phyloP scores from a whole-genome alignment of 2,113 vertebrate genomes.

The Nannobrachium achirus region DNA sequence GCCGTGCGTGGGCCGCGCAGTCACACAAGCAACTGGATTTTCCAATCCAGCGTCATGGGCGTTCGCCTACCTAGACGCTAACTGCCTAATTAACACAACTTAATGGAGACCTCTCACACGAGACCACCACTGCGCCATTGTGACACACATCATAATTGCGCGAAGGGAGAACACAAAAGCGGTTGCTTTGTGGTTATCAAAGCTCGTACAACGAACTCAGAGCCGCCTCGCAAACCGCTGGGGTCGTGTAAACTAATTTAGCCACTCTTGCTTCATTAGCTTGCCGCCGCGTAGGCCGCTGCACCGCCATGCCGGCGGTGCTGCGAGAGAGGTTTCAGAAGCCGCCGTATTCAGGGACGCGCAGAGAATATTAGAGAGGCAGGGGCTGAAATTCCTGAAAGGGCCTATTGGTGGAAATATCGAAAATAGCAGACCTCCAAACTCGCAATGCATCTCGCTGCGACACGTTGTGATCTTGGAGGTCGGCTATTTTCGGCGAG shows the following conservation, averaged over 20 bases:
- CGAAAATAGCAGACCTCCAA: too few species aligned
- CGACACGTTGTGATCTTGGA: too few species aligned
- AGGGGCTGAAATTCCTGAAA: too few species aligned
- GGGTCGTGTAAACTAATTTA: conserved; percentile 11
- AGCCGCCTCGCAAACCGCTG: not conserved
- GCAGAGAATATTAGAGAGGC: too few species aligned
- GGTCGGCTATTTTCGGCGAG: too few species aligned
- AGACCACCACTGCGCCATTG: not conserved
- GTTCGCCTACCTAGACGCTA: not conserved
- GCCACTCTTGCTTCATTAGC: not conserved
- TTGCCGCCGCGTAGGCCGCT: not conserved
- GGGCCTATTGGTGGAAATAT: too few species aligned
- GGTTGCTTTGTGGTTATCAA: not conserved
- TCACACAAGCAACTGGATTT: not conserved
- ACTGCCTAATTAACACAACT: conserved; percentile 9
- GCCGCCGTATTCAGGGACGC: conserved; percentile 22
- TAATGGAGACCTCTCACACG: not conserved
- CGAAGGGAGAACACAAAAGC: not conserved
- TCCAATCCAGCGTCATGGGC: not conserved
- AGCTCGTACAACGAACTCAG: not conserved
- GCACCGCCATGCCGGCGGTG: not conserved
- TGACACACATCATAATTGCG: not conserved
- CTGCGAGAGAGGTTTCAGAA: not conserved
- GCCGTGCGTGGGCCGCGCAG: conserved; percentile 40
- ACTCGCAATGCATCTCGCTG: too few species aligned